Evolutionary conservation across 2,888 invertebrate genomes (phyloP).

Genomic region (Vesta saturnalis): DNA sequence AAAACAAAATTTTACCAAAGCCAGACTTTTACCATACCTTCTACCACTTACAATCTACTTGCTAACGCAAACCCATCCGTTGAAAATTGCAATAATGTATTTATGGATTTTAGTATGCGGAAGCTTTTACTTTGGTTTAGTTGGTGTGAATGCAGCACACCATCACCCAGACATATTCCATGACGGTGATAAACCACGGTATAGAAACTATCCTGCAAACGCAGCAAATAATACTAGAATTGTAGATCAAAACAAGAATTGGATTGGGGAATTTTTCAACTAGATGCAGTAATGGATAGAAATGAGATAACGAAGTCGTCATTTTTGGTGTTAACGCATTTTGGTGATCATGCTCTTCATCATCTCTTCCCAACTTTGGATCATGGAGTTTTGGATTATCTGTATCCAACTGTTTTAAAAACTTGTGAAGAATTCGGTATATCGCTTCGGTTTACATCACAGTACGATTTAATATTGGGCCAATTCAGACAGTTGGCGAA

Average conservation of each 20-base stretch:
- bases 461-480: slow-evolving; percentile 73
- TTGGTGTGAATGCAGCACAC: slow-evolving; percentile 80
- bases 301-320: slow-evolving; percentile 74
- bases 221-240: neutral
- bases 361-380: slow-evolving; percentile 87
- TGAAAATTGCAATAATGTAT: slow-evolving; percentile 65
- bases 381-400: slow-evolving; percentile 74
- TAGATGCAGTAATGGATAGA: slow-evolving; percentile 80
- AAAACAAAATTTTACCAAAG: neutral
- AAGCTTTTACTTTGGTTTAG: slow-evolving; percentile 70
- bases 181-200: slow-evolving; percentile 78
- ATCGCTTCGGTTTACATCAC: slow-evolving; percentile 63
- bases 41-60: slow-evolving; percentile 41
- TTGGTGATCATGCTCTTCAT: slow-evolving; percentile 83
- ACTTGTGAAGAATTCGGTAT: slow-evolving; percentile 73
- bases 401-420: slow-evolving; percentile 71
- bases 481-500: slow-evolving; percentile 72
- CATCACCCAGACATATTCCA: slow-evolving; percentile 83
- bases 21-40: slow-evolving; percentile 43
- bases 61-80: slow-evolving; percentile 43
- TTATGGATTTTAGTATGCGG: slow-evolving; percentile 69
- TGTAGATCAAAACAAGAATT: slow-evolving; percentile 8
- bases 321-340: slow-evolving; percentile 76
- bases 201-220: slow-evolving; percentile 29
- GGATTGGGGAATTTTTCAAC: slow-evolving; percentile 79